Percentiles rank a stretch among this genome's conserved stretches.
These are phyloP conservation scores for Phengaris alcon DNA, from an alignment of 2,888 invertebrate genomes.

Conservation along the genomic window DNA sequence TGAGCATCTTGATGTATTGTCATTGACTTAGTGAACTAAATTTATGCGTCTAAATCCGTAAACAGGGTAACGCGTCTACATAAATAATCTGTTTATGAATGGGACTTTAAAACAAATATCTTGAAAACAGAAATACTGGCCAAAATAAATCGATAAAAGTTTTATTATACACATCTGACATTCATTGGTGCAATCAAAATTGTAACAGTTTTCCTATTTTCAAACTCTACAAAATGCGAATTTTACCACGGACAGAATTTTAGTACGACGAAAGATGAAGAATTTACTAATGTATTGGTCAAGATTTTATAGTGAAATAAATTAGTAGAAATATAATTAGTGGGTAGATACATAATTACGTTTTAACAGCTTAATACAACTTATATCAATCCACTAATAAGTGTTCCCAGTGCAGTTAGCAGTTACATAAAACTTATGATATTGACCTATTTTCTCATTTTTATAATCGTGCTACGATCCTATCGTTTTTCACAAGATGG, in stretches of 20 bases:
- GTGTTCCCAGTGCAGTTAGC: constrained; percentile 20
- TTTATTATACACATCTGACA: constrained; percentile 10
- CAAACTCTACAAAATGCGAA: background rate
- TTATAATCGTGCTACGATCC: constrained; percentile 72
- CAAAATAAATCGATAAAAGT: constrained; percentile 23
- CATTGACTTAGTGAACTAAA: constrained; percentile 42
- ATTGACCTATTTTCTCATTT: constrained; percentile 65
- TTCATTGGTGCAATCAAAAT: constrained; percentile 1
- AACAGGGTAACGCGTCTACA: constrained; percentile 31
- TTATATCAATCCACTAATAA: background rate
- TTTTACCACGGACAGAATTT: background rate
- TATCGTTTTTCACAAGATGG: constrained; percentile 80
- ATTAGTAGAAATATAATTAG: background rate
- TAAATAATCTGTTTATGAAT: constrained; percentile 36
- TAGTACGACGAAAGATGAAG: background rate
- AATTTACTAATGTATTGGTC: background rate
- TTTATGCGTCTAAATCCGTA: constrained; percentile 38
- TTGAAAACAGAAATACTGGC: constrained; percentile 26
- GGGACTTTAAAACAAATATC: constrained; percentile 27
- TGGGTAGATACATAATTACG: background rate
- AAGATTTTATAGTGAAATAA: background rate
- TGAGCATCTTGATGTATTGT: constrained; percentile 39
- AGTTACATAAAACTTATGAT: constrained; percentile 42
- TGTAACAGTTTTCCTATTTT: constrained; percentile 4
- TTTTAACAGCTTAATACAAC: background rate